Conservation (phyloP, 2,888 invertebrate species). For the Ochropleura plecta region DNA sequence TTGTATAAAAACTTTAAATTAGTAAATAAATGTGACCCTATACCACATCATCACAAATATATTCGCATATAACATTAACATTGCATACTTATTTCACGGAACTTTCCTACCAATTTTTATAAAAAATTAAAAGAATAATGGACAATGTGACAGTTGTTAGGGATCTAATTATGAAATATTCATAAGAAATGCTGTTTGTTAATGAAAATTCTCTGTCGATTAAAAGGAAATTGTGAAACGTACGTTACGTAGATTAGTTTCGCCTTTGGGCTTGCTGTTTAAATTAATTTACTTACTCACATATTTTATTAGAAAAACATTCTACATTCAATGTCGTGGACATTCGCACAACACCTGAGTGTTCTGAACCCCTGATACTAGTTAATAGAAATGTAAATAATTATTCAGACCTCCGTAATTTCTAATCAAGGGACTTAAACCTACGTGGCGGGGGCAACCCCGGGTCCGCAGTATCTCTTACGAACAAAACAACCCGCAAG, state of each 20-base stretch:
- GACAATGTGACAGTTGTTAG: not conserved
- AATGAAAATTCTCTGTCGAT: conserved; percentile 11
- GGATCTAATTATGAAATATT: conserved; percentile 21
- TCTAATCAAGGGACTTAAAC: not conserved
- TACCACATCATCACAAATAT: not conserved
- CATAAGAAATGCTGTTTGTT: not conserved
- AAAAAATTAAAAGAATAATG: conserved; percentile 21
- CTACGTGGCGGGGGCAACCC: no score
- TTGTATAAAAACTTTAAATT: not conserved
- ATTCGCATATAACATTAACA: conserved; percentile 6
- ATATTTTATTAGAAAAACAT: not conserved
- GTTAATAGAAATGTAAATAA: not conserved
- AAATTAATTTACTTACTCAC: not conserved
- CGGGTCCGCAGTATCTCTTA: no score
- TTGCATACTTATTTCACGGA: not conserved
- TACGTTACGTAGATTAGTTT: conserved; percentile 25
- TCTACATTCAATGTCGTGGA: not conserved
- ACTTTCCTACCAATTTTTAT: conserved; percentile 1
- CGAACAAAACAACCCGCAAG: no score
- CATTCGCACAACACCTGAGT: not conserved
- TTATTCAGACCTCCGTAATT: not conserved
- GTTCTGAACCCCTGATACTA: not conserved
- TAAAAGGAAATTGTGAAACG: conserved; percentile 23
- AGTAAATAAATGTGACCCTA: not conserved
- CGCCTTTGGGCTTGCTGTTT: not conserved